Evolutionary conservation across 2,113 vertebrate genomes (phyloP).

Genomic region (Lophura nycthemera): DNA sequence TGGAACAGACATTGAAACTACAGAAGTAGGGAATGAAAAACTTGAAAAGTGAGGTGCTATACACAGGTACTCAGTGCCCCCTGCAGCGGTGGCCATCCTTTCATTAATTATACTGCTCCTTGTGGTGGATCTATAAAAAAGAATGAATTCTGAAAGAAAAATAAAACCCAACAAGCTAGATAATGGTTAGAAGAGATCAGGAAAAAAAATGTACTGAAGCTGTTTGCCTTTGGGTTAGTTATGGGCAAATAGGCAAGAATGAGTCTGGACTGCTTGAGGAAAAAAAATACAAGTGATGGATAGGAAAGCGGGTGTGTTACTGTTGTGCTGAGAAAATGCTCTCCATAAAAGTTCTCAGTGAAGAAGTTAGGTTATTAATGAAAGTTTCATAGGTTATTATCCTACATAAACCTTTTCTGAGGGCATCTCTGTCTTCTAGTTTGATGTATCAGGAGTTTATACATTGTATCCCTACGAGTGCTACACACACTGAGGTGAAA

Average conservation of each 20-base stretch:
- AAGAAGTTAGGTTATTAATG: background rate
- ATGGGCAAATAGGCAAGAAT: background rate
- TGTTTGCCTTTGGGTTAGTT: background rate
- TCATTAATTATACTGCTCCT: background rate
- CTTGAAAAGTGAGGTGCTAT: background rate
- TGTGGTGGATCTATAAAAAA: background rate
- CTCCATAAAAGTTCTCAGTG: accelerated
- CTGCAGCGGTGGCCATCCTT: accelerated
- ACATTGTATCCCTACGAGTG: background rate
- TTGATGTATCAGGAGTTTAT: background rate
- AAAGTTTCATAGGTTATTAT: background rate
- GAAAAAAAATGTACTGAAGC: background rate
- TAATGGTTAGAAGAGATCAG: background rate
- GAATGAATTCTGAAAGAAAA: background rate
- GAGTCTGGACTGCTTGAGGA: background rate
- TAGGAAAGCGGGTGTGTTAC: accelerated
- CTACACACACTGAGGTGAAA: background rate
- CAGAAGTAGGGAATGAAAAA: background rate
- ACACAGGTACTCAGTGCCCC: background rate
- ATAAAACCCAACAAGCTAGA: background rate
- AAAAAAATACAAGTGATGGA: background rate
- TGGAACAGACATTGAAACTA: background rate
- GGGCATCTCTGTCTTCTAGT: background rate
- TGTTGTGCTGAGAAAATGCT: background rate
- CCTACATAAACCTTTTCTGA: background rate